Conservation (phyloP, 2,797 vertebrate species). For the Propithecus deckenii region DNA sequence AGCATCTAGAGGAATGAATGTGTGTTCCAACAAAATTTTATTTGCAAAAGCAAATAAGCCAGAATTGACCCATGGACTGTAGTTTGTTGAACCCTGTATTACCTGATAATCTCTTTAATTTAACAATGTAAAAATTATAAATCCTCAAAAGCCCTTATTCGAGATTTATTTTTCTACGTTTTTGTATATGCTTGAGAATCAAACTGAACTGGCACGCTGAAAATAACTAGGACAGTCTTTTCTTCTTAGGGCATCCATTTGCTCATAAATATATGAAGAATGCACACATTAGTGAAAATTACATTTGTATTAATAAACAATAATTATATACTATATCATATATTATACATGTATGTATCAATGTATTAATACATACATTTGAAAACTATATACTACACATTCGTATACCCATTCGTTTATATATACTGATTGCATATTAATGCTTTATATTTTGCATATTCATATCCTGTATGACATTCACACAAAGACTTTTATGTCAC, state of each 20-base stretch:
- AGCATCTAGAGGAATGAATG: background rate
- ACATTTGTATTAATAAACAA: background rate
- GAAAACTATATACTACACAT: background rate
- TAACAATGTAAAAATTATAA: slow-evolving; percentile 45
- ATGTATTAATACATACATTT: background rate
- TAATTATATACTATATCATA: background rate
- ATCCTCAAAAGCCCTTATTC: background rate
- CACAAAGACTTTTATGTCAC: background rate
- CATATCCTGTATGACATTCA: background rate
- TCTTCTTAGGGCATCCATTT: background rate
- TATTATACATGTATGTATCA: background rate
- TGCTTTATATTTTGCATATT: background rate
- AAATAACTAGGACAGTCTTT: background rate
- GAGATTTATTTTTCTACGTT: background rate
- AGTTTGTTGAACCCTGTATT: slow-evolving; percentile 12
- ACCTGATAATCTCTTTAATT: slow-evolving; percentile 1
- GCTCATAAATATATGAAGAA: background rate
- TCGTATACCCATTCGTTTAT: background rate
- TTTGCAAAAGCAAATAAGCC: background rate
- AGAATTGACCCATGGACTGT: background rate
- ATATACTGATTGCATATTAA: background rate
- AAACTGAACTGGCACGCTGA: background rate
- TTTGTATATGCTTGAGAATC: slow-evolving; percentile 1
- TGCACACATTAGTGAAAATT: background rate
- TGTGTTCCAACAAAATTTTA: slow-evolving; percentile 41